phyloP scores from a whole-genome alignment of 1,140 invertebrate genomes.

The Habropoda laboriosa region DNA sequence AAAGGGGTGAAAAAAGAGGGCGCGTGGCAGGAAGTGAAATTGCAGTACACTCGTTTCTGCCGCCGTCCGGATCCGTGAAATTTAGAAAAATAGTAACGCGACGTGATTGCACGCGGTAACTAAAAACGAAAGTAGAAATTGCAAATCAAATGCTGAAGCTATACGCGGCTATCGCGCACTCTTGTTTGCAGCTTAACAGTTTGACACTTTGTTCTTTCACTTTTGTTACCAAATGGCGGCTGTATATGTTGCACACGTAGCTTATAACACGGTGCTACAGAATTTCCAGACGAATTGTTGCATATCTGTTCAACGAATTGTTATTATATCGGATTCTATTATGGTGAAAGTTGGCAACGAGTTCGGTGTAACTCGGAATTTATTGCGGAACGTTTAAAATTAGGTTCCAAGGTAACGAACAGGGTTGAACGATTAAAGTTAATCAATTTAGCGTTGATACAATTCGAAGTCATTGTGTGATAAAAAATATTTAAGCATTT shows the following conservation, averaged over 20 bases:
- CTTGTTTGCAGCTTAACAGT: neutral
- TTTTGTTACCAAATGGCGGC: neutral
- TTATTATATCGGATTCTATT: neutral
- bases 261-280: neutral
- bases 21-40: conserved; percentile 2
- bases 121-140: neutral
- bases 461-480: too few relatives aligned
- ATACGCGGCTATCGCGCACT: too few relatives aligned
- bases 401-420: neutral
- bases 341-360: neutral
- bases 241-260: neutral
- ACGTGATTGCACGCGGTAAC: conserved; percentile 1
- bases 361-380: neutral
- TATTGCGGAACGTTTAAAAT: neutral
- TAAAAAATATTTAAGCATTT: too few relatives aligned
- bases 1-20: conserved; percentile 19
- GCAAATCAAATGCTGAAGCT: neutral
- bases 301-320: neutral
- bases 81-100: conserved; percentile 33
- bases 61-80: conserved; percentile 13
- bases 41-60: conserved; percentile 25
- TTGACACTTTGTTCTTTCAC: neutral
- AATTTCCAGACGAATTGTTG: neutral
- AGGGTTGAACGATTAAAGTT: too few relatives aligned
- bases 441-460: too few relatives aligned